Base-by-base conservation (phyloP, 23 tunicate genomes). In the Halocynthia aurantium region DNA sequence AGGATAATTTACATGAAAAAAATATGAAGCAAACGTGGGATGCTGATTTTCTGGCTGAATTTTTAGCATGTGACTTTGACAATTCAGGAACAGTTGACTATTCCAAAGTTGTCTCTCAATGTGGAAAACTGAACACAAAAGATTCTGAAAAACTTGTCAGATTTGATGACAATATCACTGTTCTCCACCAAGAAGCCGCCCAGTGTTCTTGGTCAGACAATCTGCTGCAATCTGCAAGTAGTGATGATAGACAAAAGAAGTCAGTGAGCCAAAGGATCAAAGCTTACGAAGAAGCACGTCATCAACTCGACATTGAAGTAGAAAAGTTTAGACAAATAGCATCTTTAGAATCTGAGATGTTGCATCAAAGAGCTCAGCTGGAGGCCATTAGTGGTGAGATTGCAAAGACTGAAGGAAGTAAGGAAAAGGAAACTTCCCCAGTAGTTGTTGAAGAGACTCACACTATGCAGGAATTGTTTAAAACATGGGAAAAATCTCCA, bases 381-480 rank as follows among this genome's bases (percentile, higher is more conserved):
- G 64, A 55, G 6, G 64, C 20, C 31, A 52, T 15, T 52, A 50
- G 52, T 17, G 53, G 18, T 22, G 7, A 8, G 55, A 22, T 61
- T 52, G 62, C 19, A 7, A 15, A 2, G 64, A 4, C 18, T 17
- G 64, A 60, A 17, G 64, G 4, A 17, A 15, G n/a, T 31, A 31
- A 31, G 4, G 70, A 65, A 15, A 65, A 65, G 31, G 86, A 87
- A 55, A 51, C 57, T 10, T 90, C 97, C 2, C 90, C 97, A 9
- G 87, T 64, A 10, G 81, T 91, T 21, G 76, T 91, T 5, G 97
- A 91, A 56, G 97, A 91, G 61, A 50, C 75, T 13, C 85, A 84
- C 82, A 80, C 73, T 0, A 88, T 89, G 17, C 15, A 65, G 7
- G 96, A 89, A 51, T 57, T 89, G 52, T 80, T 89, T 17, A 69